A percentile compares a stretch with the other conserved stretches of the same genome.
Conservation (phyloP, 2,888 invertebrate species). For the Halictus quadricinctus region DNA sequence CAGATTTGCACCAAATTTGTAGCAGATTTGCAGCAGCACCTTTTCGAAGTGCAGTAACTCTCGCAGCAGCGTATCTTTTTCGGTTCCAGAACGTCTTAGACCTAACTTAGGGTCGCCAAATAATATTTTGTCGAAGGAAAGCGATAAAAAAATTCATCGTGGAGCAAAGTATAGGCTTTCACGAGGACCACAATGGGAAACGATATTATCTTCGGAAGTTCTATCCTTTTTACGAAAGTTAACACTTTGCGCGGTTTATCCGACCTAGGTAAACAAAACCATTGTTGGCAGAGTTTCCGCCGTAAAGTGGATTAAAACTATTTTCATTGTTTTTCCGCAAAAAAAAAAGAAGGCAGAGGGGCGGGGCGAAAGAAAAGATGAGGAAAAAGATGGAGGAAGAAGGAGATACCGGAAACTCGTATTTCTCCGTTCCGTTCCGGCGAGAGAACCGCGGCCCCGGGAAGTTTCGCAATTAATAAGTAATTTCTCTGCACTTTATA, state of each 20-base stretch:
- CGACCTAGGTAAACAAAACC: conserved; percentile 11
- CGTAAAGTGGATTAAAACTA: conserved; percentile 38
- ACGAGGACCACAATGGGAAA: background rate
- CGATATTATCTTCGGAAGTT: background rate
- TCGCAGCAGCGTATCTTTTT: no score
- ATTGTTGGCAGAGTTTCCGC: conserved; percentile 7
- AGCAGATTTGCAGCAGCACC: no score
- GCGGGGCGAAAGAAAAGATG: background rate
- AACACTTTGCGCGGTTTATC: conserved; percentile 10
- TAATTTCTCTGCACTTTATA: conserved; percentile 52
- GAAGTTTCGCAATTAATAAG: conserved; percentile 56
- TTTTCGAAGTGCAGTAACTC: no score
- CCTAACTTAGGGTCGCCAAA: background rate
- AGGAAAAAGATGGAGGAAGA: background rate
- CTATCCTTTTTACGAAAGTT: background rate
- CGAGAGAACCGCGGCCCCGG: conserved; percentile 10
- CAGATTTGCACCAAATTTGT: no score
- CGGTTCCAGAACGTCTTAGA: background rate
- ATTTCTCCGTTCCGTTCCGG: conserved; percentile 24
- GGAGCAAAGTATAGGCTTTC: background rate
- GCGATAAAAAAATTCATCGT: no score
- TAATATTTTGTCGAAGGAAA: background rate
- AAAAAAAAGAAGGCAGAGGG: background rate
- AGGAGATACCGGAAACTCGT: conserved; percentile 19
- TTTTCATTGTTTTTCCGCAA: conserved; percentile 28